Conservation (phyloP, 2,113 vertebrate genomes). For the Planiliza haematocheilus region DNA sequence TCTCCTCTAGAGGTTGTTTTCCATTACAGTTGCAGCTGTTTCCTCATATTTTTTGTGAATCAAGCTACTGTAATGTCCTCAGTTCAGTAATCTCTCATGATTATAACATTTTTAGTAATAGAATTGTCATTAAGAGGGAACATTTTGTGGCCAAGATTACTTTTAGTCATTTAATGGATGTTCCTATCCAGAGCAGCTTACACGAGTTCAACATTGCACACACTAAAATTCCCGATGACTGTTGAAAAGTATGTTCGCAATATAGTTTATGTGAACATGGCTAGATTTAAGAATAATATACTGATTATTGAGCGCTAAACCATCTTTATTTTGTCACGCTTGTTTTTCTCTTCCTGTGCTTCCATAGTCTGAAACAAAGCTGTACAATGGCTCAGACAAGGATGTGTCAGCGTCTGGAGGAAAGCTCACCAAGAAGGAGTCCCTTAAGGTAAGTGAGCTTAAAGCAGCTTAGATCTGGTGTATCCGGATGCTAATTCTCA, state of each 20-base stretch:
- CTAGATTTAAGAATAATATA: neutral
- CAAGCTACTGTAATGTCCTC: neutral
- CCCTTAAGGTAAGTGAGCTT: slow-evolving; percentile 90
- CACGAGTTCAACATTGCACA: neutral
- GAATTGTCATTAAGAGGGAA: slow-evolving; percentile 3
- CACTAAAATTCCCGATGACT: neutral
- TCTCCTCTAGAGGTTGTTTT: neutral
- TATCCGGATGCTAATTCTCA: slow-evolving; percentile 30
- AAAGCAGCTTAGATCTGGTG: slow-evolving; percentile 35
- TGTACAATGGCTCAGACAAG: slow-evolving; percentile 99
- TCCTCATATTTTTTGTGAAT: neutral
- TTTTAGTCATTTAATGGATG: neutral
- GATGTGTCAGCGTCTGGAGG: slow-evolving; percentile 90
- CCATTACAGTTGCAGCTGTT: neutral
- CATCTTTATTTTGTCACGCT: neutral
- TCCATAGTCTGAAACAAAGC: slow-evolving; percentile 96
- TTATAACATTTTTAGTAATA: neutral
- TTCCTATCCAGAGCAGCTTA: neutral
- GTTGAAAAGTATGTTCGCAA: too few species aligned
- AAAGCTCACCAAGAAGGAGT: slow-evolving; percentile 99
- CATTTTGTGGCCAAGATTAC: neutral
- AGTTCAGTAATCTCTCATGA: neutral
- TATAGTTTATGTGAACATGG: neutral
- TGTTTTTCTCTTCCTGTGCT: slow-evolving; percentile 29
- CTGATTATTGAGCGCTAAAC: neutral